Evolutionary conservation across 2,888 invertebrate species (phyloP), one percentile per base, ranked within the genome.

Genomic region (Mesorhabditis spiculigera): DNA sequence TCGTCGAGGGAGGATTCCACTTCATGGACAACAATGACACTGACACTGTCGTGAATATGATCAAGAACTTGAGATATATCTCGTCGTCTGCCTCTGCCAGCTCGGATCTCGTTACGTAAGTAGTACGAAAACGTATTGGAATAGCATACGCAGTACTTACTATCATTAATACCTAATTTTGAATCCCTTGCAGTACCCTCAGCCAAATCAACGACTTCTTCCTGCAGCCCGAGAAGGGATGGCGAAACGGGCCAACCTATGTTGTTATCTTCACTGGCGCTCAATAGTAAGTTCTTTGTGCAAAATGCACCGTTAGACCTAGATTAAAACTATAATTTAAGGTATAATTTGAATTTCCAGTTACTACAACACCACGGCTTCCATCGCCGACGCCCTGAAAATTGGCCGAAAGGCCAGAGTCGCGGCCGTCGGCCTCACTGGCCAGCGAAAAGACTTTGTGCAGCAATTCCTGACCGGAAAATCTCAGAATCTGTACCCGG

Each of bases 311-410:
- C 28, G 28, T 1, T 28, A 28, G 28, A 28, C 28, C 28, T 28
- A 28, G 28, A 28, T 28, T 28, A 50, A 50, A 50, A 50, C n/a
- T 3, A 13, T n/a, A 13, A 13, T 50, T n/a, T 50, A 10, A 50
- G 8, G 10, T 50, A 10, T n/a, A 50, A 13, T 50, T 50, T 3
- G 10, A 50, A 50, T 50, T 50, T 50, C n/a, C 58, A 50, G 58
- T n/a, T 50, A 13, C 58, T 50, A 50, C 58, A 50, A 50, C n/a
- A 50, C 58, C 58, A 50, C 58, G 8, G 10, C 8, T 13, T 10
- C 58, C 58, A 50, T n/a, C 58, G 58, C 58, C n/a, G 58, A 50
- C n/a, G 58, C 58, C n/a, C n/a, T 50, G 58, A 50, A 50, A n/a
- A 50, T 50, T n/a, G 8, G 8, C 10, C 58, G n/a, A 50, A 50